Conservation (phyloP, 64 coral and sea anemone species). For the Actinia tenebrosa region DNA sequence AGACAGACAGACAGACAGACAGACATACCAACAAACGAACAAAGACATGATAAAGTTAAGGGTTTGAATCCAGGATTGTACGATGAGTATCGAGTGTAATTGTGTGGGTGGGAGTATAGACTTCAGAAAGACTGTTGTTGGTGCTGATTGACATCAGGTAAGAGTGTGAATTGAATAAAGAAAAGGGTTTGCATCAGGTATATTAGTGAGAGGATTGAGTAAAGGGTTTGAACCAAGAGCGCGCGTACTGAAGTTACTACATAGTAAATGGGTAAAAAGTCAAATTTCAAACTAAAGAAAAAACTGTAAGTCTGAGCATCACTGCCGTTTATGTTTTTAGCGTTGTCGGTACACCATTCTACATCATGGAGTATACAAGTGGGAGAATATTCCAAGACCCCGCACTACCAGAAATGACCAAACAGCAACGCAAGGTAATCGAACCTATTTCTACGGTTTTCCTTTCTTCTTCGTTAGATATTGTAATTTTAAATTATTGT, state of each 20-base stretch:
- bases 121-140: too few relatives aligned
- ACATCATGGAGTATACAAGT: conserved; percentile 83
- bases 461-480: neutral
- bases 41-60: neutral
- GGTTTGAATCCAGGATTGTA: neutral
- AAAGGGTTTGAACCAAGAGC: too few relatives aligned
- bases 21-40: neutral
- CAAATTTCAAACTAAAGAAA: neutral
- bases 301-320: neutral
- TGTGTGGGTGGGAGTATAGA: too few relatives aligned
- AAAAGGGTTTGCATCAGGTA: too few relatives aligned
- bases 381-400: conserved; percentile 91
- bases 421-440: conserved; percentile 65
- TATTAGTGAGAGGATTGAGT: too few relatives aligned
- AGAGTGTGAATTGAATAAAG: too few relatives aligned
- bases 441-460: neutral
- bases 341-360: conserved; percentile 89
- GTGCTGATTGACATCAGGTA: too few relatives aligned
- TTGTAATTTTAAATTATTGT: too few relatives aligned
- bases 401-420: conserved; percentile 75
- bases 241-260: too few relatives aligned
- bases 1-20: neutral
- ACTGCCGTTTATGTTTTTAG: neutral
- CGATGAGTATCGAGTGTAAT: too few relatives aligned
- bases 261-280: neutral